Base-by-base conservation (phyloP, 2,888 invertebrate species). In the Diadegma fenestrale region DNA sequence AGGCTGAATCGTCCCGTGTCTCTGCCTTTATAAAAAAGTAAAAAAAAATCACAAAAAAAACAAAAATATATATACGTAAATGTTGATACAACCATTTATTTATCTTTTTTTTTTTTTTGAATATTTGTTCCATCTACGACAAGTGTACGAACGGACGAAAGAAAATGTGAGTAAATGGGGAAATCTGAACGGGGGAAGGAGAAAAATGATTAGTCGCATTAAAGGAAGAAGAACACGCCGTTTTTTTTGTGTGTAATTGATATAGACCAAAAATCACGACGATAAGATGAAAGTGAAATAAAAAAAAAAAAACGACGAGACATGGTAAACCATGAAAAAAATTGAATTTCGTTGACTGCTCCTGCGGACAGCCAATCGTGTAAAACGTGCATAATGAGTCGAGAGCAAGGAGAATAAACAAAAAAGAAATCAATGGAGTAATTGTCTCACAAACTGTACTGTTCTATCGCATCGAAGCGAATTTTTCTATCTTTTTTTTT, bases 31-130 rank as follows among this genome's bases (percentile, higher is more conserved):
- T 82, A 69, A 76, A 72, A 69, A 69, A 69, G 54, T 2, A 33
- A 37, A 37, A 68, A 69, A 86, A 84, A 77, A 77, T 54, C 33
- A 72, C 14, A 64, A 33, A 64, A 48, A 71, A 86, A 83, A 58
- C 58, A 58, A 58, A 58, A 58, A 58, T 58, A 58, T 58, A 58
- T 86, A 82, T 84, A 86, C 84, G 82, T 82, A 86, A 81, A 84
- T 84, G 86, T 86, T 84, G 84, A 86, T 84, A 84, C 79, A 82
- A 86, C 82, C 80, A 78, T 51, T 84, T 79, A 82, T 82, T 79
- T 82, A 84, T 82, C 81, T 22, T 77, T 80, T 80, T 78, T 45
- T 85, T 76, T 75, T 78, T 45, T 85, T 76, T 75, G 58, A 66
- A 82, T 80, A 82, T 85, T 66, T 69, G 82, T 79, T 85, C 66